Percentiles rank a stretch among this genome's conserved stretches.
Evolutionary conservation across 1,140 invertebrate species (phyloP).

Genomic region (Pogonomyrmex californicus): DNA sequence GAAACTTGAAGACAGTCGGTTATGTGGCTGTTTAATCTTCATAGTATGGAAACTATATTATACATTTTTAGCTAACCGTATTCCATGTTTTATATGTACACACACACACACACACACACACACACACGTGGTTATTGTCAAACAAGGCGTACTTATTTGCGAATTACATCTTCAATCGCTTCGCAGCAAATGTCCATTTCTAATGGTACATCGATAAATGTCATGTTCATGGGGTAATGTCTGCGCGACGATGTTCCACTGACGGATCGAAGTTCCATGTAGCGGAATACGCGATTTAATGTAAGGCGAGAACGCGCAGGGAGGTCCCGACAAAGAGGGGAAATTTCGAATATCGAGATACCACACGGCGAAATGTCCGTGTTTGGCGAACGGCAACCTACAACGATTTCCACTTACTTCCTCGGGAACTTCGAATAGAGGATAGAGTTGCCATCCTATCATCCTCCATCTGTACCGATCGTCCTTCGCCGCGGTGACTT

Average conservation of each 20-base stretch:
- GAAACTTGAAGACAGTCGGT: background rate
- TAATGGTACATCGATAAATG: slow-evolving; percentile 2
- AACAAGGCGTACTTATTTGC: background rate
- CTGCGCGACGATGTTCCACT: background rate
- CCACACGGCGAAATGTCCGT: slow-evolving; percentile 34
- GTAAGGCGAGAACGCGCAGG: slow-evolving; percentile 24
- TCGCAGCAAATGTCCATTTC: background rate
- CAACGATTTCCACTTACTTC: slow-evolving; percentile 80
- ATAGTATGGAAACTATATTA: background rate
- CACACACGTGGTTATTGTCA: background rate
- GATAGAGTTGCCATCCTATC: slow-evolving; percentile 56
- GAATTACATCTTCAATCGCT: background rate
- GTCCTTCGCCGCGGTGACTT: background rate
- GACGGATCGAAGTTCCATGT: slow-evolving; percentile 67
- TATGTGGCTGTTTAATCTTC: background rate
- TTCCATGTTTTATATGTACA: too few species aligned
- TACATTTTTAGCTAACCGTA: background rate
- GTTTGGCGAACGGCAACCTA: slow-evolving; percentile 72
- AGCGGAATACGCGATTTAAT: slow-evolving; percentile 67
- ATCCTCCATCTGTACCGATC: slow-evolving; percentile 16
- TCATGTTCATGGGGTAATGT: background rate
- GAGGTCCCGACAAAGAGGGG: background rate
- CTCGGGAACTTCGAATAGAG: slow-evolving; percentile 59
- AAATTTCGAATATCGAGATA: slow-evolving; percentile 62
- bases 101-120: too few species aligned